A percentile compares a stretch with the other conserved stretches of the same genome.
These are phyloP conservation scores for Bhutanitis thaidina DNA, from an alignment of 2,888 invertebrate species.

Conservation along the genomic window DNA sequence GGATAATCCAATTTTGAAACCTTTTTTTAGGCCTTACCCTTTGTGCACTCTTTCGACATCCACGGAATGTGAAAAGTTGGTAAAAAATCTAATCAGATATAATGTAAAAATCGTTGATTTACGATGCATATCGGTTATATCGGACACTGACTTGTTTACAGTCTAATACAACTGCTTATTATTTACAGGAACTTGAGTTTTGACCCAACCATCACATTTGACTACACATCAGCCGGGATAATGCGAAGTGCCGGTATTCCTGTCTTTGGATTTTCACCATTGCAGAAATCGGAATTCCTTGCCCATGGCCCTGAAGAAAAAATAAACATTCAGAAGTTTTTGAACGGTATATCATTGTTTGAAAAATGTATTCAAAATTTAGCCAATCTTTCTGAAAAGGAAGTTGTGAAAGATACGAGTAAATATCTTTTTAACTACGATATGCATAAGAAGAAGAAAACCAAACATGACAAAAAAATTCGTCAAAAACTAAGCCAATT, in stretches of 20 bases:
- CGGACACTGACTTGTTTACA: no score
- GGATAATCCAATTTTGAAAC: no score
- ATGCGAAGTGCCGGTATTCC: conserved; percentile 1
- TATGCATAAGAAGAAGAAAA: not conserved
- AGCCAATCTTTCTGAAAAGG: not conserved
- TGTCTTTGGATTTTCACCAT: conserved; percentile 5
- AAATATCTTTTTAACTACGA: not conserved
- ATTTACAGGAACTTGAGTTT: no score
- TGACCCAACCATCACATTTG: not conserved
- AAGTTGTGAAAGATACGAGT: conserved; percentile 8
- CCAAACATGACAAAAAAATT: no score
- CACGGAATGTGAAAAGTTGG: no score
- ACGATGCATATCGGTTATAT: no score
- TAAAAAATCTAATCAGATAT: no score
- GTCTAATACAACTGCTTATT: no score
- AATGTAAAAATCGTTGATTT: no score
- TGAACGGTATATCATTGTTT: conserved; percentile 3
- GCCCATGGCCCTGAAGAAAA: not conserved
- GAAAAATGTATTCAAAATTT: conserved; percentile 4
- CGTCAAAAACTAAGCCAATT: no score
- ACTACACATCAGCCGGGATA: conserved; percentile 1
- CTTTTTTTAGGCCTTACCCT: no score
- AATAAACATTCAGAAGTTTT: not conserved
- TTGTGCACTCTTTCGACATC: no score
- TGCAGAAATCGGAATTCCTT: conserved; percentile 3